Percentiles rank a stretch among this genome's conserved stretches.
Conservation (phyloP, 2,888 invertebrate species). For the Frankliniella fusca region DNA sequence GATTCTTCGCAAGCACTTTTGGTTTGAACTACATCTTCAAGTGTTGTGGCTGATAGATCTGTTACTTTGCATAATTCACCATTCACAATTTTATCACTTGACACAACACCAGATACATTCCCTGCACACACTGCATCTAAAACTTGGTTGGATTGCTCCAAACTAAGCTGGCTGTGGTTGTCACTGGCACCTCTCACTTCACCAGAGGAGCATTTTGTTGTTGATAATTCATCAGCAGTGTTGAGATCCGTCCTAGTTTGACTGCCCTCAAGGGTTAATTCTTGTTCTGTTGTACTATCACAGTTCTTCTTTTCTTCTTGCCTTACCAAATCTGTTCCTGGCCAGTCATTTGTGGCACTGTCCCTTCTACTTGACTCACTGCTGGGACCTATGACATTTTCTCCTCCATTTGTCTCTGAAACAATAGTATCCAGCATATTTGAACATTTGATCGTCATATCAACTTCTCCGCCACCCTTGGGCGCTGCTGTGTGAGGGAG, state of each 20-base stretch:
- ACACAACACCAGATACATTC: too few relatives aligned
- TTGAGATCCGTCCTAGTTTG: too few relatives aligned
- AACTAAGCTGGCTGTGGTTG: too few relatives aligned
- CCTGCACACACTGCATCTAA: neutral
- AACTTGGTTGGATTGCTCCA: neutral
- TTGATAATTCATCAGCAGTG: too few relatives aligned
- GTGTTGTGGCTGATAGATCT: neutral
- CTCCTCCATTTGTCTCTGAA: slow-evolving; percentile 9
- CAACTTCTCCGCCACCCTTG: neutral
- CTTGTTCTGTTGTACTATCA: too few relatives aligned
- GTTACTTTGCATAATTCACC: neutral
- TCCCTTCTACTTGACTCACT: neutral
- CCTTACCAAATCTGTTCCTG: neutral
- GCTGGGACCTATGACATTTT: neutral
- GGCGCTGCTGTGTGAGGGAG: neutral
- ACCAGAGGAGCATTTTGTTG: too few relatives aligned
- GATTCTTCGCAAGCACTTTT: neutral
- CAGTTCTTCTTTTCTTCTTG: neutral
- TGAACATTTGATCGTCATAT: neutral
- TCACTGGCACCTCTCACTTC: too few relatives aligned
- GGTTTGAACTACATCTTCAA: neutral
- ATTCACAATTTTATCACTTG: neutral
- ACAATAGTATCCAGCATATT: slow-evolving; percentile 3
- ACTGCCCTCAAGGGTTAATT: too few relatives aligned
- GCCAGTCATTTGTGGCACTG: neutral